Evolutionary conservation across 2,888 invertebrate genomes (phyloP), one percentile per base, ranked within the genome.

Genomic region (Ypsolopha sequella): DNA sequence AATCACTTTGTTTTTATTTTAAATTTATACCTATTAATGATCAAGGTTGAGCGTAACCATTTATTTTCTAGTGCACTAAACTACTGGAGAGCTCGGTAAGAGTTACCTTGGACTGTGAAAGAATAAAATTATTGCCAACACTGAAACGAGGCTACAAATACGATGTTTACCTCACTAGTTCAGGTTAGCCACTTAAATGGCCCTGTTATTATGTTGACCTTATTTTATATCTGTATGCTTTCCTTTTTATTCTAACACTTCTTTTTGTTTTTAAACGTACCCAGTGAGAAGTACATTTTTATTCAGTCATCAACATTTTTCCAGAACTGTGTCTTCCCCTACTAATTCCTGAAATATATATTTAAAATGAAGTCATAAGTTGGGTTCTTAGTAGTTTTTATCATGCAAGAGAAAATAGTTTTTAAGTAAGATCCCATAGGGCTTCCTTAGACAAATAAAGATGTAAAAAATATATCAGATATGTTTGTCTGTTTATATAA

Each of bases 121-220:
- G 93, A 78, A 90, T 93, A 76, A 94, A 94, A 88, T 88, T 91
- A 77, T 91, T 95, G 74, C 94, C 94, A 71, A 90, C 93, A 61
- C 90, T 95, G 80, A 93, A 92, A 88, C 89, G 94, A 78, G 94
- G 94, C 78, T 92, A 92, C 84, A 89, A 90, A 80, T 90, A 92
- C 82, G 94, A 95, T 87, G 92, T 93, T 73, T 95, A 94, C 88
- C 90, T 94, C 81, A 93, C 93, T 84, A 93, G 93, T 82, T 93
- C 94, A 94, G 95, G 95, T 95, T 90, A 89, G 91, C 60, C 7
- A 43, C 11, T 9, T 2, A 6, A 10, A 47, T 38, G 14, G 44
- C 50, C 38, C 38, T 10, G 24, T 33, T 24, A 11, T 13, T 6
- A 43, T 43, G 43, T 24, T 43, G 11, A 14, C 3, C 24, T 1